A percentile compares a stretch with the other conserved stretches of the same genome.
Evolutionary conservation across 2,797 vertebrate genomes (phyloP).

Genomic region (Arctocebus calabarensis): DNA sequence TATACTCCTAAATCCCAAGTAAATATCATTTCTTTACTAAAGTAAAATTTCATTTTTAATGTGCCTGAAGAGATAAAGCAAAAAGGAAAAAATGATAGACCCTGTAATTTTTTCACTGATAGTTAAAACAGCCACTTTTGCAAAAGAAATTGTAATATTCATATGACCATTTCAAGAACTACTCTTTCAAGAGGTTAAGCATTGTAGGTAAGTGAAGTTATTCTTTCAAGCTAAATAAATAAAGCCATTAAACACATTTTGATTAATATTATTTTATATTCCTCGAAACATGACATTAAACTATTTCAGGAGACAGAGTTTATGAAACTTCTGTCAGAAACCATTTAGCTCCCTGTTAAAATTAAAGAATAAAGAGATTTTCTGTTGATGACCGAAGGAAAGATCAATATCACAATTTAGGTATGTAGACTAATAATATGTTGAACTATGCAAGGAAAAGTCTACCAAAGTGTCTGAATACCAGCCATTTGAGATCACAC

Average conservation of each 20-base stretch:
- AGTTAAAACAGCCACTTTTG: not conserved
- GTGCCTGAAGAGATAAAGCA: not conserved
- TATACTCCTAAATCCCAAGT: not conserved
- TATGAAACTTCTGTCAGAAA: not conserved
- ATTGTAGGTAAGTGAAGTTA: not conserved
- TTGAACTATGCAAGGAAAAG: not conserved
- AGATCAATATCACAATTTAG: not conserved
- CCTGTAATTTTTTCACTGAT: not conserved
- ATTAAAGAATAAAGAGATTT: not conserved
- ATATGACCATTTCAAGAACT: not conserved
- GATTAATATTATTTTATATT: not conserved
- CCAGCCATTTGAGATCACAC: not conserved
- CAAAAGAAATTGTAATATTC: not conserved
- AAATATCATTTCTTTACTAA: not conserved
- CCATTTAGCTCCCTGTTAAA: not conserved
- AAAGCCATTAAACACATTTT: not conserved
- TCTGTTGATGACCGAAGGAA: not conserved
- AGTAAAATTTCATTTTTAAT: not conserved
- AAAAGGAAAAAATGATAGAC: not conserved
- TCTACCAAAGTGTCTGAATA: not conserved
- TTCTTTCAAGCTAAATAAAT: conserved; percentile 38
- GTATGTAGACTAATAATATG: not conserved
- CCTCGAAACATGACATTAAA: not conserved
- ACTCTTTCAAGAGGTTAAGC: not conserved
- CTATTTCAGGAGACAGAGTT: not conserved